A percentile compares a stretch with the other conserved stretches of the same genome.
Evolutionary conservation across 1,140 invertebrate species (phyloP).

Genomic region (Caenorhabditis brenneri): DNA sequence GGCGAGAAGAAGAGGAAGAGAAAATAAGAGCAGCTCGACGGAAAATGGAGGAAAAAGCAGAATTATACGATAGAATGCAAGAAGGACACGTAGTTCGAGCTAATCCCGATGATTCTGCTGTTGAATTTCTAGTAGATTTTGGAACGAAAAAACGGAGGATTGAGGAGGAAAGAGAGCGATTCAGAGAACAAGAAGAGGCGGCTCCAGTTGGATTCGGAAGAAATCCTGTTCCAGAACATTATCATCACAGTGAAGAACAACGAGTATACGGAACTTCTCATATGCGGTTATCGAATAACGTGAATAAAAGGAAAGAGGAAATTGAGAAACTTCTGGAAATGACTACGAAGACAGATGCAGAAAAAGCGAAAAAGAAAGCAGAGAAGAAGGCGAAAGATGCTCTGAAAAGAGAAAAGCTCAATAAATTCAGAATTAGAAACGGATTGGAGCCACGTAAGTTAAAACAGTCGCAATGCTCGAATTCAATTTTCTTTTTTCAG

Average conservation of each 20-base stretch:
- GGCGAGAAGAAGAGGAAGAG: slow-evolving; percentile 44
- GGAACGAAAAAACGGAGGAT: background rate
- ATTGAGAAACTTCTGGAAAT: slow-evolving; percentile 38
- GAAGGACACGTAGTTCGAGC: slow-evolving; percentile 9
- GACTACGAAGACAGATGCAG: slow-evolving; percentile 26
- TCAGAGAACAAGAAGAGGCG: slow-evolving; percentile 13
- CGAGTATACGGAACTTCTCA: slow-evolving; percentile 49
- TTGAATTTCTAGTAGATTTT: slow-evolving; percentile 51
- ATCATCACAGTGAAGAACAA: slow-evolving; percentile 48
- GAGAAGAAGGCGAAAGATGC: background rate
- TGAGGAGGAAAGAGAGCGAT: background rate
- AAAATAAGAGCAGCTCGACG: background rate
- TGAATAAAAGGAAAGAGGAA: slow-evolving; percentile 36
- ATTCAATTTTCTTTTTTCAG: background rate
- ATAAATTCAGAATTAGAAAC: slow-evolving; percentile 12
- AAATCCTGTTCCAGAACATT: slow-evolving; percentile 25
- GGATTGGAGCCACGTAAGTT: slow-evolving; percentile 16
- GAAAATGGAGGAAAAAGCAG: slow-evolving; percentile 41
- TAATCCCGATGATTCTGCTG: slow-evolving; percentile 35
- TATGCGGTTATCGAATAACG: slow-evolving; percentile 38
- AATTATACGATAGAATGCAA: slow-evolving; percentile 43
- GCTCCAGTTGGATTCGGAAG: slow-evolving; percentile 22
- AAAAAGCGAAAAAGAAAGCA: slow-evolving; percentile 5
- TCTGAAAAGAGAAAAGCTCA: background rate
- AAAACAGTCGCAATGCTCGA: background rate